Evolutionary conservation across 2,888 invertebrate genomes (phyloP).

Genomic region (Epirrhoe alternata): DNA sequence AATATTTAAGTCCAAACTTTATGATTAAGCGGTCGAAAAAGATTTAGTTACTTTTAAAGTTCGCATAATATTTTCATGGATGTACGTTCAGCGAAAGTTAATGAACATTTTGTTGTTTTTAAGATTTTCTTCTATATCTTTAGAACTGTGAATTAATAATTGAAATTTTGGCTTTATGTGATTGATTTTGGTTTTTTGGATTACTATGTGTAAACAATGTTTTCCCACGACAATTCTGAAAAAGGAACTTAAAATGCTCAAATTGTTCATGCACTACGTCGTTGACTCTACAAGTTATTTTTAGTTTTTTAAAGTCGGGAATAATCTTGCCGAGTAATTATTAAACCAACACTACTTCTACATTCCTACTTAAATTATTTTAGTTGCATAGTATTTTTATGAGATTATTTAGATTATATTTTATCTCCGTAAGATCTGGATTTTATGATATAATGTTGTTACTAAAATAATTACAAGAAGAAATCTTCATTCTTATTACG

Average conservation of each 20-base stretch:
- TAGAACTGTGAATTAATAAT: too few relatives aligned
- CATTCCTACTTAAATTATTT: constrained; percentile 1
- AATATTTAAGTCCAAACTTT: not conserved
- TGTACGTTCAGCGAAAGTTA: too few relatives aligned
- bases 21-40: too few relatives aligned
- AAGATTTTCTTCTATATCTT: too few relatives aligned
- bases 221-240: too few relatives aligned
- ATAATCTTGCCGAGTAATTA: constrained; percentile 1
- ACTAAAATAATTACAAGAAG: not conserved
- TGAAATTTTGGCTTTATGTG: too few relatives aligned
- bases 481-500: not conserved
- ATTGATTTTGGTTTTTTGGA: not conserved
- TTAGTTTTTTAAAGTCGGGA: not conserved
- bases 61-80: too few relatives aligned
- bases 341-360: not conserved
- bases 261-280: too few relatives aligned
- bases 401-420: constrained; percentile 13
- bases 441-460: not conserved
- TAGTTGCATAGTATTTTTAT: not conserved
- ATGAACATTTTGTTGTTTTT: too few relatives aligned
- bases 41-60: too few relatives aligned
- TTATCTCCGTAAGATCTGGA: not conserved
- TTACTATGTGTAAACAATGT: not conserved
- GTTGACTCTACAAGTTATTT: not conserved
- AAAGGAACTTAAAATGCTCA: too few relatives aligned